Percentiles rank a stretch among this genome's conserved stretches.
phyloP scores from a whole-genome alignment of 2,113 vertebrate species.

The Phylloscopus whistleri region DNA sequence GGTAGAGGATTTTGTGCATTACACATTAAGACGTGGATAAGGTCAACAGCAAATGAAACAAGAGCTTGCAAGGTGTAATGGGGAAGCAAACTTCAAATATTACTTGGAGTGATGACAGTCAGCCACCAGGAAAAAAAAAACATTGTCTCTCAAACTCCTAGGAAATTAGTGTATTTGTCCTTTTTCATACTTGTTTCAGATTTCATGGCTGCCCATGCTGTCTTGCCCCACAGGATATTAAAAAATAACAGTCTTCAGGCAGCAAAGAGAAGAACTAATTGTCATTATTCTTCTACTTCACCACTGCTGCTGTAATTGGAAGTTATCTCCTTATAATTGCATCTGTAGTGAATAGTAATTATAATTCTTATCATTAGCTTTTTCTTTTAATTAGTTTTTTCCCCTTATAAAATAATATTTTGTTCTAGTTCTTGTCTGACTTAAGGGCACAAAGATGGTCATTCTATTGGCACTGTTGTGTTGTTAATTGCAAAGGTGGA shows the following conservation, averaged over 20 bases:
- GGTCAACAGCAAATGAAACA: neutral
- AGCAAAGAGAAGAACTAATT: conserved; percentile 61
- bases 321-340: conserved; percentile 71
- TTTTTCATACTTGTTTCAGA: neutral
- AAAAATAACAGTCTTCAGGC: conserved; percentile 51
- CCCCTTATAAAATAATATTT: conserved; percentile 53
- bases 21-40: neutral
- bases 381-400: conserved; percentile 64
- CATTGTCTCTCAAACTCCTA: neutral
- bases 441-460: neutral
- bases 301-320: conserved; percentile 63
- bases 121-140: neutral
- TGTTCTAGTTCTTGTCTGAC: neutral
- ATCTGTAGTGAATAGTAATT: conserved; percentile 69
- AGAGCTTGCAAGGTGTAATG: neutral
- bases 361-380: conserved; percentile 69
- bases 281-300: conserved; percentile 33
- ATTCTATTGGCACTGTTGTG: neutral
- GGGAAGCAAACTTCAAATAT: neutral
- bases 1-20: neutral
- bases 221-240: conserved; percentile 56
- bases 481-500: neutral
- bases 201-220: conserved; percentile 15
- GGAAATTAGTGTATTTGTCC: conserved; percentile 22
- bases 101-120: neutral